These are phyloP conservation scores for Narcine bancroftii DNA, from an alignment of 2,113 vertebrate species.

Conservation along the genomic window DNA sequence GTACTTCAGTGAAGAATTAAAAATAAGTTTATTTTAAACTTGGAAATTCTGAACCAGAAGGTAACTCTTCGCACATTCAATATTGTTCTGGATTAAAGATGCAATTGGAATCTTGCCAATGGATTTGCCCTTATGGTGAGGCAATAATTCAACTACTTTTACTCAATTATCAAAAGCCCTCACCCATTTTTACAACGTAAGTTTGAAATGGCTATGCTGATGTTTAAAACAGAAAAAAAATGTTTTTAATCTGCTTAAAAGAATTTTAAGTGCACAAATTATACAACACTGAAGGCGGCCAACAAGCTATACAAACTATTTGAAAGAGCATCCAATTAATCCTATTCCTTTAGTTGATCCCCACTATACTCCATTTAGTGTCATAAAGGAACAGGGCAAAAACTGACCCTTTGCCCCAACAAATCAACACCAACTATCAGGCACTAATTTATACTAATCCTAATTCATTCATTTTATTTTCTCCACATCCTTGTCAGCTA, in stretches of 20 bases:
- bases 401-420: too few relatives aligned
- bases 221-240: neutral
- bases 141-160: neutral
- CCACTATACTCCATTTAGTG: too few relatives aligned
- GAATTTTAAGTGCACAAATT: neutral
- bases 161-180: neutral
- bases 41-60: neutral
- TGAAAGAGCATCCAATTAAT: neutral
- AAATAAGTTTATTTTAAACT: neutral
- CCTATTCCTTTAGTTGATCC: too few relatives aligned
- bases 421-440: too few relatives aligned
- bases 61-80: too few relatives aligned
- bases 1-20: neutral
- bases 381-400: too few relatives aligned
- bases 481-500: too few relatives aligned
- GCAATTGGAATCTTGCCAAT: neutral
- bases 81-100: neutral
- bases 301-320: neutral
- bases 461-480: too few relatives aligned
- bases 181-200: neutral
- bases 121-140: neutral
- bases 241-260: neutral
- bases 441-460: too few relatives aligned
- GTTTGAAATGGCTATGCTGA: neutral
- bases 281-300: neutral